Conservation (phyloP, 1,140 invertebrate species). For the Neodiprion lecontei region DNA sequence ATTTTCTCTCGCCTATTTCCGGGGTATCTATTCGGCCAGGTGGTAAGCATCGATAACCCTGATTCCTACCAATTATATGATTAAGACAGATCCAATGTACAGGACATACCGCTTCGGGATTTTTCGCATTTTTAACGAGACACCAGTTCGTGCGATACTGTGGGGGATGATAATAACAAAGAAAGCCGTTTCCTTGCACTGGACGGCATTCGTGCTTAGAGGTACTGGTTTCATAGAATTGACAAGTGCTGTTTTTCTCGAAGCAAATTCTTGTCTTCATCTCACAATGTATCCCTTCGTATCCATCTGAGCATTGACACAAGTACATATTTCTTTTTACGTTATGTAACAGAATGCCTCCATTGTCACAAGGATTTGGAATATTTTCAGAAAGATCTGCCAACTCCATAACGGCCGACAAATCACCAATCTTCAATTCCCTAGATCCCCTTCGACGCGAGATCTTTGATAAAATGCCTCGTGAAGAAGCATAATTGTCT, state of each 20-base stretch:
- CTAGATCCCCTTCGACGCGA: background rate
- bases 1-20: background rate
- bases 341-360: conserved; percentile 1
- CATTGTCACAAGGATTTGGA: conserved; percentile 4
- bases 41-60: conserved; percentile 6
- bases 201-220: background rate
- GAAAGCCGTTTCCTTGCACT: conserved; percentile 6
- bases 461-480: background rate
- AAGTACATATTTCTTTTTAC: background rate
- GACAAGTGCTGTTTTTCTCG: background rate
- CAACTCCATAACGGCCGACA: background rate
- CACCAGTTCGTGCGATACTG: background rate
- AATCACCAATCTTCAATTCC: background rate
- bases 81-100: background rate
- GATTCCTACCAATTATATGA: background rate
- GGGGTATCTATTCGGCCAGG: background rate
- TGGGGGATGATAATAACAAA: conserved; percentile 1
- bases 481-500: background rate
- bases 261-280: background rate
- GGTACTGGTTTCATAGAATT: background rate
- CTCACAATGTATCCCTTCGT: conserved; percentile 2
- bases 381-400: background rate
- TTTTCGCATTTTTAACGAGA: background rate
- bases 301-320: background rate
- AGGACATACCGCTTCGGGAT: background rate